Base-by-base conservation (phyloP, 2,888 invertebrate species). In the Sinhomidia bicolor region DNA sequence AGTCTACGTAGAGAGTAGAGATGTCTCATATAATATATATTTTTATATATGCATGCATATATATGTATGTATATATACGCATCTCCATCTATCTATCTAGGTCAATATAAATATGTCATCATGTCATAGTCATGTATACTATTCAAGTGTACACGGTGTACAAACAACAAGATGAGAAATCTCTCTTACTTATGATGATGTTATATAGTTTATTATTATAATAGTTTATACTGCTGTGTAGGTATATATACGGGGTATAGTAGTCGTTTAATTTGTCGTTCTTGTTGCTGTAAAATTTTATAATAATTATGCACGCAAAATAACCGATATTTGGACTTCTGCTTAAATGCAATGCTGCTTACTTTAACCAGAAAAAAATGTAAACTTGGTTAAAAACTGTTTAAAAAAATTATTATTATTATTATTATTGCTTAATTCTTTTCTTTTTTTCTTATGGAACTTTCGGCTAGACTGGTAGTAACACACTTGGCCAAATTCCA, bases 31-130 rank as follows among this genome's bases (percentile, higher is more conserved):
- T n/a, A n/a, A n/a, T n/a, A n/a, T n/a, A n/a, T n/a, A n/a, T n/a
- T n/a, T n/a, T n/a, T n/a, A n/a, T n/a, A n/a, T n/a, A n/a, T n/a
- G n/a, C n/a, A n/a, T n/a, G n/a, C n/a, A n/a, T n/a, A n/a, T n/a
- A n/a, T n/a, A n/a, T n/a, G n/a, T n/a, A n/a, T 36, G 36, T 36
- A 36, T 20, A 62, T 84, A 44, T 68, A 36, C 81, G 62, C 71
- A 82, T 62, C 41, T 65, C 1, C 36, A 79, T 80, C 65, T 83
- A 87, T 87, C 87, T 87, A 85, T 85, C 54, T 89, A 60, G 89
- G 89, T 89, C 89, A 89, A 89, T 89, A 89, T 89, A 89, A 89
- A 89, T 89, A 89, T 89, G 89, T 89, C 89, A 89, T 85, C 68
- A 89, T 89, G 89, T 89, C 89, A 89, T 44, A 89, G 89, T 89